These are phyloP conservation scores for Axinella damicornis DNA, from an alignment of 37 sponge, comb jelly and placozoan genomes.

Conservation along the genomic window DNA sequence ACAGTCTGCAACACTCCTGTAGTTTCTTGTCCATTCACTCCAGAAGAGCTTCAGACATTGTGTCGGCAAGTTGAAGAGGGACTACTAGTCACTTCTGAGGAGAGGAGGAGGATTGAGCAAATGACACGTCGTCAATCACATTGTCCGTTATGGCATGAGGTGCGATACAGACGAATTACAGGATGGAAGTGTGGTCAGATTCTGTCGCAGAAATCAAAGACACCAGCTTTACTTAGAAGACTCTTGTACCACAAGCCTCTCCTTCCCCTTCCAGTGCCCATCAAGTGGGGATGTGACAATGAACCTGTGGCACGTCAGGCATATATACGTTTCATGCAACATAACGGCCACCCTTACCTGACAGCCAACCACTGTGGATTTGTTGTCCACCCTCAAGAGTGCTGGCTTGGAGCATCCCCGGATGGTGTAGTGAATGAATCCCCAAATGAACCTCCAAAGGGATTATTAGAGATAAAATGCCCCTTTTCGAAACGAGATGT, in stretches of 20 bases:
- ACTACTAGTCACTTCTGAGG: conserved; percentile 5
- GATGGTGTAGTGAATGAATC: conserved; percentile 60
- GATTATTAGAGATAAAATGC: conserved; percentile 62
- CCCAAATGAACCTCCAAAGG: not conserved
- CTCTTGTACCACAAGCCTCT: conserved; percentile 50
- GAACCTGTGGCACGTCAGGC: conserved; percentile 22
- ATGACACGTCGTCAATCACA: conserved; percentile 6
- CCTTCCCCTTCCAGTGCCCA: conserved; percentile 23
- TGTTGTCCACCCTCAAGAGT: conserved; percentile 28
- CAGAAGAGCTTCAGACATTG: not conserved
- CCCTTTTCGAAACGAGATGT: conserved; percentile 41
- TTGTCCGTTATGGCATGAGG: conserved; percentile 14
- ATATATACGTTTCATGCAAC: conserved; percentile 34
- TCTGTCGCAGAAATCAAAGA: conserved; percentile 22
- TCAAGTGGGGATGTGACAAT: conserved; percentile 55
- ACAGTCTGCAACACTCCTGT: too few relatives aligned
- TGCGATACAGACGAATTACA: conserved; percentile 19
- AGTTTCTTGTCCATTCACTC: not conserved
- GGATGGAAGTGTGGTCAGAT: conserved; percentile 51
- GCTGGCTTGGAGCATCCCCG: conserved; percentile 66
- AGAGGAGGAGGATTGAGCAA: conserved; percentile 14
- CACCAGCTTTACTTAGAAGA: conserved; percentile 11
- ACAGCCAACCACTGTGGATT: conserved; percentile 49
- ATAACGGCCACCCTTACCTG: conserved; percentile 18
- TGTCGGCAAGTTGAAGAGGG: not conserved